Conservation (phyloP, 2,888 invertebrate species). For the Flexamia atlantica region DNA sequence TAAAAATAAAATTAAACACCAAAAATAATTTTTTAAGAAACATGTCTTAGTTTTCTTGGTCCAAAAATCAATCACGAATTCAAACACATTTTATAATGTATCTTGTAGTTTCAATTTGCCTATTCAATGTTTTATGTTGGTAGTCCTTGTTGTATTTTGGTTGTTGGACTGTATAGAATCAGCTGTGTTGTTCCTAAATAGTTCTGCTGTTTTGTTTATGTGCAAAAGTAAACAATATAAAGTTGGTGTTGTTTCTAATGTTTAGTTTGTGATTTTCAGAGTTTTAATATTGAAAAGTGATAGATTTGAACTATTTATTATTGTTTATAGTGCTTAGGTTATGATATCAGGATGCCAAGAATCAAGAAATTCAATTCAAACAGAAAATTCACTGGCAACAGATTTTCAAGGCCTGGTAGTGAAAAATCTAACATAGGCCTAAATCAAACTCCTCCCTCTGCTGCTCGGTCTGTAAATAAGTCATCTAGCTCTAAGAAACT, state of each 20-base stretch:
- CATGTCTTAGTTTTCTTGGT: constrained; percentile 10
- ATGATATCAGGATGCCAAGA: constrained; percentile 40
- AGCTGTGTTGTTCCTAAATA: constrained; percentile 4
- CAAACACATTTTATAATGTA: constrained; percentile 36
- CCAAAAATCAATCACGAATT: constrained; percentile 23
- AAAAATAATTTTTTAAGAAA: constrained; percentile 25
- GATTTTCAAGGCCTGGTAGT: constrained; percentile 5
- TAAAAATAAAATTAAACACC: background rate
- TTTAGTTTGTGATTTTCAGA: background rate
- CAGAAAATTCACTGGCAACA: constrained; percentile 37
- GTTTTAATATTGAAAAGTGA: constrained; percentile 42
- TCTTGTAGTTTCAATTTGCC: background rate
- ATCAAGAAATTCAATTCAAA: constrained; percentile 17
- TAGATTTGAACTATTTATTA: constrained; percentile 33
- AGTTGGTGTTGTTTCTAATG: constrained; percentile 25
- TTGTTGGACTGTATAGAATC: background rate
- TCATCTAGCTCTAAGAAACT: constrained; percentile 53
- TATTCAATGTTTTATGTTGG: constrained; percentile 38
- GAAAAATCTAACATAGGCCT: constrained; percentile 9
- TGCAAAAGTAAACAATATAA: constrained; percentile 6
- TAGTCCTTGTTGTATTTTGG: constrained; percentile 18
- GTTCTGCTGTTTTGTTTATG: constrained; percentile 31
- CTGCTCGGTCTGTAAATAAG: constrained; percentile 7
- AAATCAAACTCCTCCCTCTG: constrained; percentile 7
- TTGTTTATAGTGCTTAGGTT: constrained; percentile 43